Evolutionary conservation across 2,888 invertebrate genomes (phyloP).

Genomic region (Drosophila percnosoma): DNA sequence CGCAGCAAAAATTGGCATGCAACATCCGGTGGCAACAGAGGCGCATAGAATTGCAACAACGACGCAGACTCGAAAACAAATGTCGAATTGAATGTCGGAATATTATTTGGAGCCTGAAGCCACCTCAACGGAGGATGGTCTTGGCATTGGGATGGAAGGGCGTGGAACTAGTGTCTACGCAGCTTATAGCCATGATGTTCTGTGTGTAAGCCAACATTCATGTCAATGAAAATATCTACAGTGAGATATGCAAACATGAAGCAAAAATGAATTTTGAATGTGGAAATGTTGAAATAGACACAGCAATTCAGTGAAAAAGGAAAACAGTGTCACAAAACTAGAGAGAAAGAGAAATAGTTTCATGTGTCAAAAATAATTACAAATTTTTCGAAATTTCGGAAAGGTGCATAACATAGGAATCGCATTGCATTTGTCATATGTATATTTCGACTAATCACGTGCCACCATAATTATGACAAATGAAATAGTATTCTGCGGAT

Average conservation of each 20-base stretch:
- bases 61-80: constrained; percentile 65
- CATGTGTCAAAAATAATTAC: constrained; percentile 40
- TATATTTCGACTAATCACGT: background rate
- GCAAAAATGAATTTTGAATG: constrained; percentile 69
- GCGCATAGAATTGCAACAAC: constrained; percentile 72
- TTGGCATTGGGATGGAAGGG: background rate
- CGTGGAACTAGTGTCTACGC: constrained; percentile 20
- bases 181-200: constrained; percentile 33
- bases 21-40: constrained; percentile 74
- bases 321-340: background rate
- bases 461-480: background rate
- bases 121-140: constrained; percentile 12
- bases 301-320: background rate
- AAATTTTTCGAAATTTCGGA: constrained; percentile 17
- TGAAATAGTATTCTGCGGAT: background rate
- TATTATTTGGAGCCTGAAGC: constrained; percentile 63
- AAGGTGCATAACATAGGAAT: constrained; percentile 20
- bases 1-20: constrained; percentile 72
- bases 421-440: constrained; percentile 19
- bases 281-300: constrained; percentile 30
- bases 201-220: constrained; percentile 69
- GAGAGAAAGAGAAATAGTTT: background rate
- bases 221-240: constrained; percentile 73
- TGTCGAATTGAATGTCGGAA: constrained; percentile 79
- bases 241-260: constrained; percentile 72